Conservation (phyloP, 2,113 vertebrate species). For the Australoheros scitulus region DNA sequence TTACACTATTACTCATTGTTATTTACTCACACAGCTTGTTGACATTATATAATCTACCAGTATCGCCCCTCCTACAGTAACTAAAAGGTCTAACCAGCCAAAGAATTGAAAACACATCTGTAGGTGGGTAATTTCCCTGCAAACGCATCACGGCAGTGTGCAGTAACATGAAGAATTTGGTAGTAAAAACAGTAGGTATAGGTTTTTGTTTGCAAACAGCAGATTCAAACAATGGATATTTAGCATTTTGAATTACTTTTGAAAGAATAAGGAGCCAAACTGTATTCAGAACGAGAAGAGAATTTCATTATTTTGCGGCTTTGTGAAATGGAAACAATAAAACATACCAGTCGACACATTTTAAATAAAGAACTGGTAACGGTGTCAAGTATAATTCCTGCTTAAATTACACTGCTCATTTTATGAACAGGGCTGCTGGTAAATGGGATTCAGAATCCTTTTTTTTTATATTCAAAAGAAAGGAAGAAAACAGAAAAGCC, state of each 20-base stretch:
- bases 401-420: not conserved
- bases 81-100: not conserved
- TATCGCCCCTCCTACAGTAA: not conserved
- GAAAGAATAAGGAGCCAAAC: not conserved
- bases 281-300: not conserved
- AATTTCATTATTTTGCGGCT: not conserved
- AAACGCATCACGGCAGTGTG: not conserved
- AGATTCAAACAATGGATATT: not conserved
- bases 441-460: constrained; percentile 1
- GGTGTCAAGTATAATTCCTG: constrained; percentile 1
- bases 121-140: constrained; percentile 12
- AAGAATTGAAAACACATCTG: constrained; percentile 1
- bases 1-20: not conserved
- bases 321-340: constrained; percentile 10
- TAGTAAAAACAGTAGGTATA: not conserved
- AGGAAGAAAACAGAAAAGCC: not conserved
- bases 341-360: not conserved
- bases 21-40: not conserved
- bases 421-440: constrained; percentile 4
- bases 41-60: not conserved
- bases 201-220: not conserved
- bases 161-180: not conserved
- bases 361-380: constrained; percentile 12
- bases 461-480: constrained; percentile 5
- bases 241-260: not conserved